These are phyloP conservation scores for Melanchra persicariae DNA, from an alignment of 2,888 invertebrate genomes.

Conservation along the genomic window DNA sequence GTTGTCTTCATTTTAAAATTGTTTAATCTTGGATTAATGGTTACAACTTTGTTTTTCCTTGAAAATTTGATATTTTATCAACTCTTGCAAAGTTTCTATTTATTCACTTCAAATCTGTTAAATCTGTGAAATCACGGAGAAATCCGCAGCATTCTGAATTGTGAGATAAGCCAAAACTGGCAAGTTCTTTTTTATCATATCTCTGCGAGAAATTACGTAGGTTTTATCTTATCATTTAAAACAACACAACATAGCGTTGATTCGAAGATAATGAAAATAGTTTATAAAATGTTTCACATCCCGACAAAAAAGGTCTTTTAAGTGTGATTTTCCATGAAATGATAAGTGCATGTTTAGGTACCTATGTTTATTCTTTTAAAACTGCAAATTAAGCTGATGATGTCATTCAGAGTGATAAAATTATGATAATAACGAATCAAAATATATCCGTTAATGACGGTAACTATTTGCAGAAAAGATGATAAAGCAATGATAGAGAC, in stretches of 20 bases:
- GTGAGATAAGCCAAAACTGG: constrained; percentile 48
- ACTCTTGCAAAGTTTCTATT: neutral
- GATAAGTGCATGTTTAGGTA: constrained; percentile 31
- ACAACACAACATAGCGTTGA: constrained; percentile 57
- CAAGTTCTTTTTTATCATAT: constrained; percentile 56
- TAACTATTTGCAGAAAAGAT: constrained; percentile 31
- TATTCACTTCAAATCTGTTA: constrained; percentile 20
- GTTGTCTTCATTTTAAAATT: constrained; percentile 7
- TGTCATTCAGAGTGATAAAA: constrained; percentile 56
- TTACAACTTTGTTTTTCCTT: neutral
- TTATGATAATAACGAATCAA: constrained; percentile 38
- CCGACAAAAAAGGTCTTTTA: constrained; percentile 17
- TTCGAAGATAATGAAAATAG: constrained; percentile 57
- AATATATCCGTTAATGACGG: constrained; percentile 22
- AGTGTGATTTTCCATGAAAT: constrained; percentile 31
- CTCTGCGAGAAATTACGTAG: constrained; percentile 56
- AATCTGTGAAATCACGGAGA: constrained; percentile 34
- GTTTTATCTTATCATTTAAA: constrained; percentile 63
- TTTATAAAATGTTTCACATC: constrained; percentile 47
- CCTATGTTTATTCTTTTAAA: constrained; percentile 25
- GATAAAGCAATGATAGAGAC: constrained; percentile 28
- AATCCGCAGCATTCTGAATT: constrained; percentile 33
- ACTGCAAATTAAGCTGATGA: constrained; percentile 60
- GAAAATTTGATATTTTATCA: constrained; percentile 10
- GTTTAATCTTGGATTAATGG: neutral